Evolutionary conservation across 2,797 vertebrate genomes (phyloP), one percentile per base, ranked within the genome.

Genomic region (Alectoris magna): DNA sequence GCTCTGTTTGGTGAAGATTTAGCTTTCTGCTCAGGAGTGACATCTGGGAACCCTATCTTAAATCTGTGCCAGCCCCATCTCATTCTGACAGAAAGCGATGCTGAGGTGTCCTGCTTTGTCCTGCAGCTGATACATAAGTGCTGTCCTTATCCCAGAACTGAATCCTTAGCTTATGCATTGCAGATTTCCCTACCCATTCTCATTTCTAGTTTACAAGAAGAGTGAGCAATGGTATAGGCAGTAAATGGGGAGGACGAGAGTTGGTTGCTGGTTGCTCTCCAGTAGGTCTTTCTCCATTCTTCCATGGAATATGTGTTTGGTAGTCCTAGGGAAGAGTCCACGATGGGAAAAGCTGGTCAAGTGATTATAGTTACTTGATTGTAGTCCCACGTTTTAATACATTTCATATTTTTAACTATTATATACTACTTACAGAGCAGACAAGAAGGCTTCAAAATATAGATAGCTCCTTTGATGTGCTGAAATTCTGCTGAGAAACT

Each of bases 251-350:
- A 78, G 44, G 29, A 38, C 41, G 21, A 67, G 76, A 84, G n/a
- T 14, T 43, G 49, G 7, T 44, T 91, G 58, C 34, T 17, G 2
- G 6, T 39, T 63, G 43, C 78, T 62, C 39, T 79, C 7, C 21
- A 48, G 21, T 48, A 0, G 1, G 4, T 60, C n/a, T 64, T 87
- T 46, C 31, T 41, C 27, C 5, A 1, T 44, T 34, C 24, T 44
- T 51, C 29, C 39, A 2, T 62, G 16, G 22, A 73, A 34, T 27
- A 0, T 70, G 31, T 34, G 26, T 87, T 76, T 55, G 71, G 29
- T 38, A 66, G 46, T 62, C 34, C 23, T 63, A 64, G 83, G 31
- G 29, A 70, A 14, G 39, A 76, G 34, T 18, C 11, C 15, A 36
- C 44, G 17, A 58, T 64, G 51, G 18, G 34, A 78, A 78, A 81